These are phyloP conservation scores for Emydoidea blandingii DNA, from an alignment of 2,797 vertebrate genomes.

Conservation along the genomic window DNA sequence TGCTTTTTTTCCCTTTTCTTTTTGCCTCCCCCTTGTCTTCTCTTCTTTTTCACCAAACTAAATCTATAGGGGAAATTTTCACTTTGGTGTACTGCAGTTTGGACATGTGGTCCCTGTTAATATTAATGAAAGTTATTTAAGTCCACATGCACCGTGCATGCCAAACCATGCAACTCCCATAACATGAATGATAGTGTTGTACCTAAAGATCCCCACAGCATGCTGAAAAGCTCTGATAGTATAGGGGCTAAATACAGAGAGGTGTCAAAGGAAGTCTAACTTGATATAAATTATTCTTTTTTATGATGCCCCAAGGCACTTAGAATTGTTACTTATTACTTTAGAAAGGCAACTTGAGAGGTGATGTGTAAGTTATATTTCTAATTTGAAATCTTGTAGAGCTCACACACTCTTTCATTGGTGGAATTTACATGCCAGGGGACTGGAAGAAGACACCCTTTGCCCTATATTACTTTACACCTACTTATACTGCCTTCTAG, in stretches of 20 bases:
- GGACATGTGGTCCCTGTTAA: not conserved
- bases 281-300: not conserved
- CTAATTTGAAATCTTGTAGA: not conserved
- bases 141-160: not conserved
- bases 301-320: not conserved
- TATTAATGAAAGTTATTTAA: accelerated
- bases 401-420: not conserved
- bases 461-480: not conserved
- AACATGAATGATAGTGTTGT: accelerated
- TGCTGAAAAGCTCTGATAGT: not conserved
- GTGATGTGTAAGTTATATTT: not conserved
- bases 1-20: not conserved
- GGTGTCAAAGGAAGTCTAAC: not conserved
- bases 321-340: not conserved
- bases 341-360: not conserved
- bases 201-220: not conserved
- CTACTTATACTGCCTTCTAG: not conserved
- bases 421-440: not conserved
- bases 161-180: not conserved
- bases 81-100: not conserved
- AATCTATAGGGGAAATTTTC: not conserved
- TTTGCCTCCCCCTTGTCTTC: not conserved
- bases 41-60: slow-evolving; percentile 4
- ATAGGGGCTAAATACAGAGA: accelerated
- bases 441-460: not conserved